Evolutionary conservation across 2,797 vertebrate species (phyloP).

Genomic region (Gymnoscopelus braueri): DNA sequence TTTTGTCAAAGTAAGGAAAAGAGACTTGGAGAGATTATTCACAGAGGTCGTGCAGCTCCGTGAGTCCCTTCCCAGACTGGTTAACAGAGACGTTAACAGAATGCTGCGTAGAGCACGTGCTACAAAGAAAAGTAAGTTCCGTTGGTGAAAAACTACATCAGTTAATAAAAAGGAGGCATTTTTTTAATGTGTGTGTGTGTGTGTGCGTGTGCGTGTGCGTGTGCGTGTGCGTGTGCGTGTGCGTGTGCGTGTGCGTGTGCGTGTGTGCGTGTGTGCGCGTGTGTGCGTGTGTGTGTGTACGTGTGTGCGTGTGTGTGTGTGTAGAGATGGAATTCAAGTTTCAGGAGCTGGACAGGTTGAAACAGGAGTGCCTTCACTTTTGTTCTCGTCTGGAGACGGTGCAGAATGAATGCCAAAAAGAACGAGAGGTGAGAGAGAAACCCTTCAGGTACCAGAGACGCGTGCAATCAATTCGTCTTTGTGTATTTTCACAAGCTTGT

Average conservation of each 20-base stretch:
- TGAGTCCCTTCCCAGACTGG: slow-evolving; percentile 89
- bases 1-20: slow-evolving; percentile 85
- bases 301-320: not conserved
- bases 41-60: slow-evolving; percentile 94
- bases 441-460: slow-evolving; percentile 37
- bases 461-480: not conserved
- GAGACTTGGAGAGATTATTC: slow-evolving; percentile 88
- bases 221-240: not conserved
- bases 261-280: slow-evolving; percentile 41
- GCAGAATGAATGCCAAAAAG: slow-evolving; percentile 85
- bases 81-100: slow-evolving; percentile 83
- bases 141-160: not conserved
- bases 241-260: not conserved
- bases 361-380: slow-evolving; percentile 87
- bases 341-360: slow-evolving; percentile 83
- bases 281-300: not conserved
- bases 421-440: slow-evolving; percentile 84
- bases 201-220: not conserved
- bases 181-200: not conserved
- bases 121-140: slow-evolving; percentile 81
- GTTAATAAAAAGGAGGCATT: not conserved
- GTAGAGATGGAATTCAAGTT: slow-evolving; percentile 78
- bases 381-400: slow-evolving; percentile 83
- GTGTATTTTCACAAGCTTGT: not conserved
- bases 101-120: slow-evolving; percentile 79